Conservation (phyloP, 2,888 invertebrate species). For the Xylophagus ater region DNA sequence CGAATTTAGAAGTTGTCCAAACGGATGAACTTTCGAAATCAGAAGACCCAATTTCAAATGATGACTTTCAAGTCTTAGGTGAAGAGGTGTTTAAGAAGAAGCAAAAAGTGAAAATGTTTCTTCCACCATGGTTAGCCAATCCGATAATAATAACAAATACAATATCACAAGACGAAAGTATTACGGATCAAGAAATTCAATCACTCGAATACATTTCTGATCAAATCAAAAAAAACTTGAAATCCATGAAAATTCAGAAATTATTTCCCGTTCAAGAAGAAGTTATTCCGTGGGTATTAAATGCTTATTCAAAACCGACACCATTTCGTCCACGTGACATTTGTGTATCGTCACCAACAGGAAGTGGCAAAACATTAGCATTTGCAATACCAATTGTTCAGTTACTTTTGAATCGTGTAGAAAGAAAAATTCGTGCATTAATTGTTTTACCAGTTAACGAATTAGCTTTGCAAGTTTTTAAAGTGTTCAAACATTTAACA, state of each 20-base stretch:
- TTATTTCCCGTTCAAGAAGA: constrained; percentile 79
- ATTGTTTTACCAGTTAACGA: constrained; percentile 90
- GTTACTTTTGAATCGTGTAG: constrained; percentile 48
- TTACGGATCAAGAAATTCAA: constrained; percentile 40
- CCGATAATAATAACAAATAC: constrained; percentile 68
- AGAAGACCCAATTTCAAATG: constrained; percentile 5
- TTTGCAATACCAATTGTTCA: constrained; percentile 88
- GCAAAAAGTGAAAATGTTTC: constrained; percentile 54
- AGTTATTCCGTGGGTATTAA: constrained; percentile 65
- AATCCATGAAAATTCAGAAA: constrained; percentile 57
- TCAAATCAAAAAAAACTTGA: constrained; percentile 49
- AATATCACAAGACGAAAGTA: constrained; percentile 42
- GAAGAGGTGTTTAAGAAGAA: constrained; percentile 48
- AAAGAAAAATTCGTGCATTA: constrained; percentile 64
- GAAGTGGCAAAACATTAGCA: constrained; percentile 93
- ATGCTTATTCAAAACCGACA: constrained; percentile 47
- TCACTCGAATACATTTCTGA: constrained; percentile 52
- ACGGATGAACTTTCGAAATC: constrained; percentile 15
- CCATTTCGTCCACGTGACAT: constrained; percentile 72
- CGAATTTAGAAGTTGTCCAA: constrained; percentile 14
- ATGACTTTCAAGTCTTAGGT: constrained; percentile 46
- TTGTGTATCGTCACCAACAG: constrained; percentile 95
- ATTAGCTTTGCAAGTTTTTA: constrained; percentile 77
- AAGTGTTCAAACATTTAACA: constrained; percentile 65
- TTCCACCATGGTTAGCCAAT: constrained; percentile 80